phyloP scores from a whole-genome alignment of 2,888 invertebrate species.

The Tiliacea aurago region DNA sequence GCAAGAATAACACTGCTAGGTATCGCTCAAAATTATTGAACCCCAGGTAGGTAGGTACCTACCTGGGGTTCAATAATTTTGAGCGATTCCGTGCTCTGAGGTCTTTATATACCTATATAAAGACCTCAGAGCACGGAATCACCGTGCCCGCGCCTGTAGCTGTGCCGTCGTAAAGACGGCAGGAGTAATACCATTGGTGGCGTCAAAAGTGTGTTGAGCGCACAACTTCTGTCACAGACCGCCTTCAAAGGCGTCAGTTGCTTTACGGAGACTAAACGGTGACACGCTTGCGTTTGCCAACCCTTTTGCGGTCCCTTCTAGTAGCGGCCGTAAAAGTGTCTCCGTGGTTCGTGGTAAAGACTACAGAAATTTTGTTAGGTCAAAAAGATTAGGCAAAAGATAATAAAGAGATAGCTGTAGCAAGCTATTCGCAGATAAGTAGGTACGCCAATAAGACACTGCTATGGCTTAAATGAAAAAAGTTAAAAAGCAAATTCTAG shows the following conservation, averaged over 20 bases:
- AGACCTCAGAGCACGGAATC: neutral
- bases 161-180: neutral
- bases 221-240: neutral
- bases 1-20: neutral
- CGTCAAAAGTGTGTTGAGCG: neutral
- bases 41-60: too few relatives aligned
- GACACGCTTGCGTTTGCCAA: neutral
- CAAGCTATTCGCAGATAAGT: neutral
- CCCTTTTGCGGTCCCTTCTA: neutral
- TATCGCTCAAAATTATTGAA: too few relatives aligned
- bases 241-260: neutral
- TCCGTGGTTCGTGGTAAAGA: too few relatives aligned
- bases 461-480: neutral
- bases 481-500: neutral
- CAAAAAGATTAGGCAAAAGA: neutral
- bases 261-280: neutral
- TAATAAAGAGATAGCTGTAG: neutral
- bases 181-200: neutral
- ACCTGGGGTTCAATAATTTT: too few relatives aligned
- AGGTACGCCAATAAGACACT: neutral
- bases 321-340: too few relatives aligned
- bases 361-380: neutral
- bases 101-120: too few relatives aligned
- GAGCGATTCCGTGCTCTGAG: too few relatives aligned
- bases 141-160: too few relatives aligned